Evolutionary conservation across 2,888 invertebrate genomes (phyloP), one percentile per base, ranked within the genome.

Genomic region (Drosophila neonasuta): DNA sequence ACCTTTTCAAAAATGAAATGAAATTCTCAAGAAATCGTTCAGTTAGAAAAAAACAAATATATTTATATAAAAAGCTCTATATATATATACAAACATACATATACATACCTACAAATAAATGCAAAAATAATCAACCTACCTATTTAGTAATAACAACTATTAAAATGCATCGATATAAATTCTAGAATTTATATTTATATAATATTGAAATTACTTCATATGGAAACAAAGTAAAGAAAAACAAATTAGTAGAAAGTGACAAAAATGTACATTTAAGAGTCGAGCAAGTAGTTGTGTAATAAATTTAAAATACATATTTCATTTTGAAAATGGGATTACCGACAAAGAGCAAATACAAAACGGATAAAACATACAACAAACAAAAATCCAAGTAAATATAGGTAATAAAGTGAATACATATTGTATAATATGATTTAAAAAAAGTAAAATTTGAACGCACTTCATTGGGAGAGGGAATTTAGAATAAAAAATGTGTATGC

Each of bases 131-230:
- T 86, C 75, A 80, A 72, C 80, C 85, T 86, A 81, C 77, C 87
- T 77, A 84, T 68, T 85, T 86, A 81, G 87, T 71, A 79, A 86
- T 87, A 79, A 73, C 55, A 80, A 69, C 60, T 60, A 71, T 44
- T 63, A 73, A 24, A 24, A 81, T 46, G 63, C 67, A 74, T 75
- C 59, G 54, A 77, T 80, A 80, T 79, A 80, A 69, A 81, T 86
- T 86, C 68, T 77, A 87, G 85, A 87, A 82, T 82, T 81, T 84
- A 86, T 84, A 84, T 82, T 67, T 71, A 82, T 71, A 77, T 69
- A 56, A 66, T 74, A 83, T 61, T 54, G 64, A 80, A 78, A 72
- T 63, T 63, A 80, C 71, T 75, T 73, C 74, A 81, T 76, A 61
- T 69, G 55, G 68, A 68, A 66, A 4, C 24, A 24, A 24, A 24